These are phyloP conservation scores for Paelopatides confundens DNA, from an alignment of 53 echinoderm and acorn worm genomes.

Conservation along the genomic window DNA sequence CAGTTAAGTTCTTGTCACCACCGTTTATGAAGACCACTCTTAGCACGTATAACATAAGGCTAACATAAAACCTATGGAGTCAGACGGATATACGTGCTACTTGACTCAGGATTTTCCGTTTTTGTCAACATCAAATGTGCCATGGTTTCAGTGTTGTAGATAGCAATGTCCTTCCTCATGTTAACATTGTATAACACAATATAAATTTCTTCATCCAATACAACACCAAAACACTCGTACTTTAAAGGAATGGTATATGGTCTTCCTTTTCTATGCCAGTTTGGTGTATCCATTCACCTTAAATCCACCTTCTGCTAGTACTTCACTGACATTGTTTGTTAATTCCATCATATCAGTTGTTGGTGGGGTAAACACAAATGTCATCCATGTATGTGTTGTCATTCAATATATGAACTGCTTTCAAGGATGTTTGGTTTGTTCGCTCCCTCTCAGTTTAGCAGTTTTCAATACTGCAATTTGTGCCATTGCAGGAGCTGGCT, in stretches of 20 bases:
- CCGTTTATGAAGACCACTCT: no score
- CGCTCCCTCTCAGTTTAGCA: conserved; percentile 7
- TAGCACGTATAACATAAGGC: no score
- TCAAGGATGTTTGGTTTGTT: neutral
- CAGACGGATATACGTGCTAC: no score
- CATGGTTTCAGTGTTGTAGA: no score
- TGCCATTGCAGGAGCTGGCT: conserved; percentile 43
- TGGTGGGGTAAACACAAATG: conserved; percentile 40
- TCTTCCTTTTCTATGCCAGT: neutral
- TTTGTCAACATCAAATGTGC: no score
- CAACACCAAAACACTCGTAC: conserved; percentile 3
- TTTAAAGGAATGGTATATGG: neutral
- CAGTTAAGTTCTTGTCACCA: no score
- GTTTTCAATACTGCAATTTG: conserved; percentile 32
- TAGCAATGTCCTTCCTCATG: no score
- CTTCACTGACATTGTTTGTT: neutral
- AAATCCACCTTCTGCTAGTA: conserved; percentile 8
- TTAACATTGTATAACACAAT: conserved; percentile 49
- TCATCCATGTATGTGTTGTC: conserved; percentile 45
- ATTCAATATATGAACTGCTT: conserved; percentile 16
- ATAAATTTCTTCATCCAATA: neutral
- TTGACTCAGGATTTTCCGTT: no score
- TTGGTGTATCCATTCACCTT: conserved; percentile 2
- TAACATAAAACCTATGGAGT: no score
- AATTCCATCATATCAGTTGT: conserved; percentile 8